Evolutionary conservation across 1,140 invertebrate genomes (phyloP).

Genomic region (Brachionus angularis): DNA sequence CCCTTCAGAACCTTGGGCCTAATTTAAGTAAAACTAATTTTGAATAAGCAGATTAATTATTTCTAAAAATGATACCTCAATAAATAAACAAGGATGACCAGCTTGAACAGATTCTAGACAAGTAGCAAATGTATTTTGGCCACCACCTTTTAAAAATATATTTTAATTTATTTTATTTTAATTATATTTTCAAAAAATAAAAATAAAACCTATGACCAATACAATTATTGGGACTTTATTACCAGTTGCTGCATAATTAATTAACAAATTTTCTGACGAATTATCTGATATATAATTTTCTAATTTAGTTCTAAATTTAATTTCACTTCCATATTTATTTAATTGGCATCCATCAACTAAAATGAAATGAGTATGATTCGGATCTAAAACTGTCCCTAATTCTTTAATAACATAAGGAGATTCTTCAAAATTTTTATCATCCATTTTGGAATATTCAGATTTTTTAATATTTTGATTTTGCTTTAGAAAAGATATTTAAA

Average conservation of each 20-base stretch:
- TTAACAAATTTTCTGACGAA: not conserved
- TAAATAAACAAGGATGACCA: constrained; percentile 14
- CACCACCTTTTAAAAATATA: not conserved
- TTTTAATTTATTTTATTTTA: not conserved
- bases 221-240: constrained; percentile 24
- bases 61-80: too few species aligned
- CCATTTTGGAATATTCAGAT: too few species aligned
- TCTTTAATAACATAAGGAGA: not conserved
- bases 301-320: constrained; percentile 51
- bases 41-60: too few species aligned
- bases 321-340: constrained; percentile 53
- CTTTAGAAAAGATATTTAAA: too few species aligned
- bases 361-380: constrained; percentile 61
- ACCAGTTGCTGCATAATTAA: too few species aligned
- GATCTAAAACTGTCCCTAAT: constrained; percentile 54
- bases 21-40: too few species aligned
- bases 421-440: too few species aligned
- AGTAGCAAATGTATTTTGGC: not conserved
- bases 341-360: constrained; percentile 57
- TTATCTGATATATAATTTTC: constrained; percentile 47
- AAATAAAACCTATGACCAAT: constrained; percentile 8
- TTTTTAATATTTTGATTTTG: too few species aligned
- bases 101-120: not conserved
- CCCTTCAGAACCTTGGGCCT: not conserved
- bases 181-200: not conserved